Percentiles rank a stretch among this genome's conserved stretches.
Evolutionary conservation across 64 coral and sea anemone genomes (phyloP).

Genomic region (Porites lutea): DNA sequence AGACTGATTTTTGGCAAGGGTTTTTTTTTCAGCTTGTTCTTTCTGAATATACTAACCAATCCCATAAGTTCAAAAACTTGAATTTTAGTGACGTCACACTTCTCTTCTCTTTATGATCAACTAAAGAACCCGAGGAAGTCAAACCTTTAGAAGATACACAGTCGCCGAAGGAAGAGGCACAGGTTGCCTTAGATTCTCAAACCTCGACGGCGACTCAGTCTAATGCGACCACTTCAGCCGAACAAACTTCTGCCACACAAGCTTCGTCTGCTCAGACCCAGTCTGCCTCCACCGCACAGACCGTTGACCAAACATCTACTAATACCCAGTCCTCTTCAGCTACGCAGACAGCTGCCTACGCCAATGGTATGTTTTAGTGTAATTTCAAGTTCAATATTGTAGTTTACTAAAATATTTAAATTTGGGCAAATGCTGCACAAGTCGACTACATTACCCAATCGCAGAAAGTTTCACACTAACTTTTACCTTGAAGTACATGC

Average conservation of each 20-base stretch:
- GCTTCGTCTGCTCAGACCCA: slow-evolving; percentile 3
- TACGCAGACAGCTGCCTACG: not conserved
- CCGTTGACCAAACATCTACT: not conserved
- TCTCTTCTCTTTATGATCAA: too few species aligned
- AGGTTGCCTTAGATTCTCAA: not conserved
- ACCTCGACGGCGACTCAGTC: not conserved
- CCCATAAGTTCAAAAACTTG: too few species aligned
- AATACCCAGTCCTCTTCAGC: not conserved
- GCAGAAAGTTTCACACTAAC: too few species aligned
- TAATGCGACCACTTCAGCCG: not conserved
- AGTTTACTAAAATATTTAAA: too few species aligned
- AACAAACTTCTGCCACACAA: not conserved
- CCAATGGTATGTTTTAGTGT: not conserved
- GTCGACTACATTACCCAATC: too few species aligned
- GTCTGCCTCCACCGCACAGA: not conserved
- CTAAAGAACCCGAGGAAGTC: not conserved
- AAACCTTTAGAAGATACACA: not conserved
- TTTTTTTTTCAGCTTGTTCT: too few species aligned
- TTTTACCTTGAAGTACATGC: too few species aligned
- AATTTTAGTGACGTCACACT: too few species aligned
- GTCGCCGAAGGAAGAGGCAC: not conserved
- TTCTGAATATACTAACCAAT: too few species aligned
- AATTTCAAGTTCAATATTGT: too few species aligned
- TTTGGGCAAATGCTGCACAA: too few species aligned
- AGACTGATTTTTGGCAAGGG: too few species aligned